A percentile compares a stretch with the other conserved stretches of the same genome.
Conservation (phyloP, 1,140 invertebrate genomes). For the Globodera ellingtonae region DNA sequence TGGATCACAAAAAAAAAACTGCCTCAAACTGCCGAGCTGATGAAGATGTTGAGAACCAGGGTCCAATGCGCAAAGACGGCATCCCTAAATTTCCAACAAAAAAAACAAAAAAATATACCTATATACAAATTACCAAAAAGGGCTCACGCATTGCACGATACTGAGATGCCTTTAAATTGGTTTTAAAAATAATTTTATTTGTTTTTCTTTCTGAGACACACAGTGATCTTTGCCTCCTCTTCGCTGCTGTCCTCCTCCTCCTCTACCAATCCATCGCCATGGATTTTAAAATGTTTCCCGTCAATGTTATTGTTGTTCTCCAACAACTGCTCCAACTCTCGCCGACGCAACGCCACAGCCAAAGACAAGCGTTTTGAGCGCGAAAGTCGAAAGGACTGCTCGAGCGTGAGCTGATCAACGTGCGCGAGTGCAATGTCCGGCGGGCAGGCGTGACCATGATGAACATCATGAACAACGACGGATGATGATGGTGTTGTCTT, state of each 20-base stretch:
- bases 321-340: slow-evolving; percentile 5
- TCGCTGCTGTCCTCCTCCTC: slow-evolving; percentile 26
- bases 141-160: slow-evolving; percentile 21
- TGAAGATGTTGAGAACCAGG: slow-evolving; percentile 24
- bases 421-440: slow-evolving; percentile 22
- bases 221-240: slow-evolving; percentile 12
- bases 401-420: slow-evolving; percentile 14
- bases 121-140: not conserved
- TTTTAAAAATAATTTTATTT: not conserved
- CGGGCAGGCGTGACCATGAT: not conserved
- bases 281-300: not conserved
- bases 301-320: not conserved
- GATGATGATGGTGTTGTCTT: no score
- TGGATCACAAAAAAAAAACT: no score
- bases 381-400: slow-evolving; percentile 5
- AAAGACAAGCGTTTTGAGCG: not conserved
- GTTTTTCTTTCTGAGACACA: not conserved
- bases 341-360: not conserved
- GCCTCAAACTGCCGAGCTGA: slow-evolving; percentile 13
- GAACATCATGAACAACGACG: no score
- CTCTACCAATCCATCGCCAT: no score
- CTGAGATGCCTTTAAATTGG: not conserved
- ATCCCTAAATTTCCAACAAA: not conserved
- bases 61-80: slow-evolving; percentile 20
- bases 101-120: no score